Percentiles rank a stretch among this genome's conserved stretches.
Evolutionary conservation across 2,888 invertebrate species (phyloP).

Genomic region (Morinoia aosen): DNA sequence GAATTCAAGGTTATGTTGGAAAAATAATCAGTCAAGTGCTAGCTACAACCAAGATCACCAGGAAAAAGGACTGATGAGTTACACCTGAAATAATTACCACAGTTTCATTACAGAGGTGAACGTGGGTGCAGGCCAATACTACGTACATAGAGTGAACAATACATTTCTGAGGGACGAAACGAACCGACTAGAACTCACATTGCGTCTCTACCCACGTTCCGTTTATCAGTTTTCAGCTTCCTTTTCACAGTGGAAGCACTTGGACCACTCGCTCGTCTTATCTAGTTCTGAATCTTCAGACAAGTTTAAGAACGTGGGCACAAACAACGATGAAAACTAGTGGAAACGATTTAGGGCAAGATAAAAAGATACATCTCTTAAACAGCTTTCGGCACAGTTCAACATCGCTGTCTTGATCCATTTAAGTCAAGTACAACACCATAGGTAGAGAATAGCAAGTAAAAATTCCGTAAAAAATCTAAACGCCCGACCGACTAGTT

Average conservation of each 20-base stretch:
- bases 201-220: not conserved
- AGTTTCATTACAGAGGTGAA: not conserved
- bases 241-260: not conserved
- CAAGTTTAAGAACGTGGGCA: not conserved
- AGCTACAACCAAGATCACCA: not conserved
- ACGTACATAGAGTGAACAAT: not conserved
- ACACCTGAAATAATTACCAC: constrained; percentile 6
- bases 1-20: not conserved
- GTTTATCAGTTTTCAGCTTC: not conserved
- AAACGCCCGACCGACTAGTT: not conserved
- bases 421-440: not conserved
- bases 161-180: not conserved
- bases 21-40: not conserved
- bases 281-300: not conserved
- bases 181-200: not conserved
- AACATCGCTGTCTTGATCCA: not conserved
- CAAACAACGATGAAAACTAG: not conserved
- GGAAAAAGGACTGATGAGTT: not conserved
- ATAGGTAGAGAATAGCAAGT: not conserved
- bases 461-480: constrained; percentile 1
- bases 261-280: not conserved
- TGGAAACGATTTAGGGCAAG: not conserved
- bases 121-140: constrained; percentile 2
- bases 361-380: not conserved
- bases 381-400: not conserved